Evolutionary conservation across 2,888 invertebrate genomes (phyloP), one percentile per base, ranked within the genome.

Genomic region (Sthenelais limicola): DNA sequence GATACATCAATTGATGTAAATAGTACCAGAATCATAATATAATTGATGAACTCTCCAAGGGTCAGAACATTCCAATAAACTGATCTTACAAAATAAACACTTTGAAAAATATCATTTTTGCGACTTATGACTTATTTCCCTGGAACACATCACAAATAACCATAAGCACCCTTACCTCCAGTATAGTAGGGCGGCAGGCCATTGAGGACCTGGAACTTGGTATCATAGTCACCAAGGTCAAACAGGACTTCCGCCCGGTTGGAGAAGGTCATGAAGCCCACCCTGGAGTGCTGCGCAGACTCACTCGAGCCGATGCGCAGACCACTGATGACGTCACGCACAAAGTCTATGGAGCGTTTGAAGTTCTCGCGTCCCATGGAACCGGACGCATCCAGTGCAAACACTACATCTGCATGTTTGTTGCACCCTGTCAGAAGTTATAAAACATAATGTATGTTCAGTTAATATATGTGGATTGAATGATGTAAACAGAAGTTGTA

Each of bases 371-470:
- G 38, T 1, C 75, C 73, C 9, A 73, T 66, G 21, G 73, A 73
- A 7, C 73, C 71, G 5, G 77, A 77, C 3, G 76, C 73, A 49
- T 76, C 77, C 15, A 77, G 21, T 24, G 76, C 74, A 62, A 77
- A 76, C 3, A 76, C 77, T 3, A 77, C 35, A 66, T 77, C 77
- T 15, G 72, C 73, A 15, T 70, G 73, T 28, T 28, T 35, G 24
- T 71, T 47, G 38, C 77, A 77, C 2, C 56, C 77, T 77, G 72
- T 18, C 38, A 48, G 32, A 68, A n/a, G n/a, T n/a, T n/a, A n/a
- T n/a, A n/a, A n/a, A n/a, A n/a, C n/a, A n/a, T n/a, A n/a, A n/a
- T n/a, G n/a, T n/a, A n/a, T n/a, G n/a, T n/a, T n/a, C n/a, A n/a
- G n/a, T n/a, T n/a, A n/a, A n/a, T n/a, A n/a, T n/a, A n/a, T n/a